These are phyloP conservation scores for Scarus forsteni DNA, from an alignment of 2,797 vertebrate genomes.

Conservation along the genomic window DNA sequence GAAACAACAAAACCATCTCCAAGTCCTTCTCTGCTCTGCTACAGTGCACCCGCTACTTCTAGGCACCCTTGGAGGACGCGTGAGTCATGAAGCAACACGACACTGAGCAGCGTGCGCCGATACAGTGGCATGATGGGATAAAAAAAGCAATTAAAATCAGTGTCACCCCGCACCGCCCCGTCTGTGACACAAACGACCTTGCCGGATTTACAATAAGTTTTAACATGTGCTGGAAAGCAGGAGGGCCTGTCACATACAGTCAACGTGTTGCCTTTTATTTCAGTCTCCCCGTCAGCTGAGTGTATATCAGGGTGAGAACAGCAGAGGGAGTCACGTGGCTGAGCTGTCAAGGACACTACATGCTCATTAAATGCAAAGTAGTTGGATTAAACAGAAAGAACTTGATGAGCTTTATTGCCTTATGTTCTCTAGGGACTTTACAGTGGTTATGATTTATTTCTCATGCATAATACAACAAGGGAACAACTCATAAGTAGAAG, in stretches of 20 bases:
- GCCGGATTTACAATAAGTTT: slow-evolving; percentile 45
- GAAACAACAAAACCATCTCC: slow-evolving; percentile 28
- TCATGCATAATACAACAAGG: slow-evolving; percentile 14
- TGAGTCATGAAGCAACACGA: slow-evolving; percentile 68
- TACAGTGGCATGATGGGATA: slow-evolving; percentile 39
- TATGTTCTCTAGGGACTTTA: slow-evolving; percentile 48
- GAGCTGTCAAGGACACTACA: slow-evolving; percentile 64
- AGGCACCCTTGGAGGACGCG: slow-evolving; percentile 41
- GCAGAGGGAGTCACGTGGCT: slow-evolving; percentile 30
- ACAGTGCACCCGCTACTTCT: slow-evolving; percentile 35
- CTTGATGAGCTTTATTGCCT: slow-evolving; percentile 20
- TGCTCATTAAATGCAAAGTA: slow-evolving; percentile 46
- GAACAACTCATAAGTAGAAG: no score
- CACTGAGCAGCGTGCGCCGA: slow-evolving; percentile 45
- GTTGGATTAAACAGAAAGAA: slow-evolving; percentile 39
- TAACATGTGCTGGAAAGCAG: slow-evolving; percentile 20
- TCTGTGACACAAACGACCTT: slow-evolving; percentile 59
- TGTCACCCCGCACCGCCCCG: slow-evolving; percentile 37
- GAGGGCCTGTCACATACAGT: slow-evolving; percentile 18
- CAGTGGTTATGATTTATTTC: slow-evolving; percentile 52
- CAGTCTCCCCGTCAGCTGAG: slow-evolving; percentile 3
- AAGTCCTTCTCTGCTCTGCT: slow-evolving; percentile 39
- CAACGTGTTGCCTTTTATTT: slow-evolving; percentile 6
- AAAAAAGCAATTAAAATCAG: slow-evolving; percentile 71
- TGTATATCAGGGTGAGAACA: slow-evolving; percentile 1